Evolutionary conservation across 1,140 invertebrate species (phyloP).

Genomic region (Calliopsis andreniformis): DNA sequence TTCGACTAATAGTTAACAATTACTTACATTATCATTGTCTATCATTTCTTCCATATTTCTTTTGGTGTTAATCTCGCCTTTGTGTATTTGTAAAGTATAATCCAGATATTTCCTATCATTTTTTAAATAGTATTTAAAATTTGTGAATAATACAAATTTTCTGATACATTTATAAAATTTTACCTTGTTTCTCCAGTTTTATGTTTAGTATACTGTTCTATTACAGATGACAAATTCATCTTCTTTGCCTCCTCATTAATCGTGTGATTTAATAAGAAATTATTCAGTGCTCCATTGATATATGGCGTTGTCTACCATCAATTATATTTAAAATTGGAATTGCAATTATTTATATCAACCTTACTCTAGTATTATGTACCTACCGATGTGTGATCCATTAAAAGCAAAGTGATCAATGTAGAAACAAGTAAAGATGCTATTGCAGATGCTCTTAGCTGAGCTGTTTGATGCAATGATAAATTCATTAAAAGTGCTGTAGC

Average conservation of each 20-base stretch:
- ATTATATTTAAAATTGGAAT: constrained; percentile 10
- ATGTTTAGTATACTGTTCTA: constrained; percentile 80
- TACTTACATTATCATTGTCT: constrained; percentile 72
- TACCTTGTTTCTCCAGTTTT: constrained; percentile 71
- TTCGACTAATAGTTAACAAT: no score
- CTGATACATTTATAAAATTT: constrained; percentile 1
- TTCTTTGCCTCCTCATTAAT: constrained; percentile 83
- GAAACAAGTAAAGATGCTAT: constrained; percentile 70
- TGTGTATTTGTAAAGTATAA: constrained; percentile 69
- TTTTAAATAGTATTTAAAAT: neutral
- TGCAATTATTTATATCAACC: neutral
- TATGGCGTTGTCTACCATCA: constrained; percentile 83
- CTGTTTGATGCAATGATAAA: constrained; percentile 84
- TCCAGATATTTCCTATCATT: constrained; percentile 67
- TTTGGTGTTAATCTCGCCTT: constrained; percentile 57
- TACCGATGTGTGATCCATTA: constrained; percentile 68
- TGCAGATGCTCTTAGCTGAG: constrained; percentile 71
- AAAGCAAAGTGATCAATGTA: constrained; percentile 70
- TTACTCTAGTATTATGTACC: constrained; percentile 29
- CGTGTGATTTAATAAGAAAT: constrained; percentile 81
- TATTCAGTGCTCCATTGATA: constrained; percentile 84
- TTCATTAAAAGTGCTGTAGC: constrained; percentile 86
- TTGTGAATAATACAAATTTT: neutral
- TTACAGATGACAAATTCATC: constrained; percentile 75
- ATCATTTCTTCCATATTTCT: constrained; percentile 62